Percentiles rank a stretch among this genome's conserved stretches.
Conservation (phyloP, 2,888 invertebrate species). For the Caenorhabditis auriculariae region DNA sequence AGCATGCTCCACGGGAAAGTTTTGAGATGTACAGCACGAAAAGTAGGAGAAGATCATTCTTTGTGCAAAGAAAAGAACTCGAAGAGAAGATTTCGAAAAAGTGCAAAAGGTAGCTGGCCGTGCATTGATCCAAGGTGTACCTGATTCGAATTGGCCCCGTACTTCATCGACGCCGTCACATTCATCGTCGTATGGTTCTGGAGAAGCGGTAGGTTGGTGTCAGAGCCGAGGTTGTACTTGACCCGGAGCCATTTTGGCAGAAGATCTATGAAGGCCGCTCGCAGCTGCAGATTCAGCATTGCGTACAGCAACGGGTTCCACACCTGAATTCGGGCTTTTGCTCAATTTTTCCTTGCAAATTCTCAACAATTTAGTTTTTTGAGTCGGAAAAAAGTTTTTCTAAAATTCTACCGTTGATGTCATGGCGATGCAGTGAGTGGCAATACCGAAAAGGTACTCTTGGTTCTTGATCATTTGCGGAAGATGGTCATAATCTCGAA, state of each 20-base stretch:
- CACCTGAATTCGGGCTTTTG: constrained; percentile 33
- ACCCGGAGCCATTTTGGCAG: constrained; percentile 50
- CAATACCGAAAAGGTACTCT: constrained; percentile 59
- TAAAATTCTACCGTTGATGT: constrained; percentile 57
- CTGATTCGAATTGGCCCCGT: constrained; percentile 29
- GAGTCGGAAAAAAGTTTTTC: neutral
- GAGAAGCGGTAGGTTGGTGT: constrained; percentile 22
- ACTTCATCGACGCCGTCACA: constrained; percentile 28
- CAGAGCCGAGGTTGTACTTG: constrained; percentile 15
- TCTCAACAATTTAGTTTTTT: constrained; percentile 3
- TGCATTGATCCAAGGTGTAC: no score
- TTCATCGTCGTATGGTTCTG: constrained; percentile 12
- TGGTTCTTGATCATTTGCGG: constrained; percentile 51
- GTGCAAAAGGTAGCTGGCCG: no score
- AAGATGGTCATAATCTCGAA: constrained; percentile 57
- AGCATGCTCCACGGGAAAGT: no score
- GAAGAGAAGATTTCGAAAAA: no score
- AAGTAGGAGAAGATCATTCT: no score
- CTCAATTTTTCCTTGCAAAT: neutral
- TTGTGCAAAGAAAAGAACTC: no score
- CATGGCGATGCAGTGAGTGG: constrained; percentile 61
- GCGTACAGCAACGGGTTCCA: constrained; percentile 62
- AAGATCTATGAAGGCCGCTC: constrained; percentile 57
- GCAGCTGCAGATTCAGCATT: constrained; percentile 58
- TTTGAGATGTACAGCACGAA: no score